Conservation (phyloP, 1,140 invertebrate species). For the Plectus sambesii region DNA sequence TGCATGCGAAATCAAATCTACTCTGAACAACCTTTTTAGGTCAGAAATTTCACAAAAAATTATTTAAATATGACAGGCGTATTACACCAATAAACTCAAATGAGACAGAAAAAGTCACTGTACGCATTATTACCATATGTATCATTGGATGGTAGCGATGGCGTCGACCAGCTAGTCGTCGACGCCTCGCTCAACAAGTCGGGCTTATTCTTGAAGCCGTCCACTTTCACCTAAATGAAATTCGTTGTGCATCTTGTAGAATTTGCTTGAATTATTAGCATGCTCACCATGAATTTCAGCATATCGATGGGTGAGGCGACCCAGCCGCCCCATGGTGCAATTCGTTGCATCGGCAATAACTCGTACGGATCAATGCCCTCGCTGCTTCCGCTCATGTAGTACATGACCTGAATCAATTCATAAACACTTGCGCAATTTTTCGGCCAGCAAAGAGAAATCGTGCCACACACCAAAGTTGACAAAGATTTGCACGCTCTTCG, state of each 20-base stretch:
- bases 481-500: too few species aligned
- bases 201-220: slow-evolving; percentile 30
- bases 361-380: slow-evolving; percentile 43
- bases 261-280: too few species aligned
- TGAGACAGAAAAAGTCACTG: too few species aligned
- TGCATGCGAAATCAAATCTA: background rate
- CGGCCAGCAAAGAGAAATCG: background rate
- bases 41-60: slow-evolving; percentile 2
- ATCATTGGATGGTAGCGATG: slow-evolving; percentile 38
- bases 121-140: slow-evolving; percentile 42
- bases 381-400: slow-evolving; percentile 41
- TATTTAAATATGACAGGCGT: background rate
- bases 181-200: slow-evolving; percentile 32
- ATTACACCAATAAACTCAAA: slow-evolving; percentile 5
- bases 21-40: background rate
- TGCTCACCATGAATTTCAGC: slow-evolving; percentile 35
- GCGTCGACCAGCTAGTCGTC: slow-evolving; percentile 32
- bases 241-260: too few species aligned
- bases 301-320: slow-evolving; percentile 44
- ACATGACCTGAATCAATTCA: slow-evolving; percentile 38
- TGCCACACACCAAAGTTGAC: background rate
- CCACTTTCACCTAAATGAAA: slow-evolving; percentile 26
- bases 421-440: background rate
- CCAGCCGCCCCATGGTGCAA: slow-evolving; percentile 45
- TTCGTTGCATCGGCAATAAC: slow-evolving; percentile 37